phyloP scores from a whole-genome alignment of 2,113 vertebrate genomes.

The Vombatus ursinus region DNA sequence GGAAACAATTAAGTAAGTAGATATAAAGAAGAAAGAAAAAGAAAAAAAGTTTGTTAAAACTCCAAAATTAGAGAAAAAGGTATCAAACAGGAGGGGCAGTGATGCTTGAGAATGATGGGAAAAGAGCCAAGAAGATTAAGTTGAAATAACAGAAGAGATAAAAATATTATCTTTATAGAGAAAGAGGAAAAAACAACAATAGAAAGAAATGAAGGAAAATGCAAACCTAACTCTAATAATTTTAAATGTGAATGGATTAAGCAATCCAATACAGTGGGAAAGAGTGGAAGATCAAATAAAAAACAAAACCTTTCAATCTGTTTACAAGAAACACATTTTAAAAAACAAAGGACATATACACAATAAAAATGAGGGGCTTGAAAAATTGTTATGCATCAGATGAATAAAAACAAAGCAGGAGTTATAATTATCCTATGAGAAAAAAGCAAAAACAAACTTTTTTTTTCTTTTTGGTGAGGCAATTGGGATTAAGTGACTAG shows the following conservation, averaged over 20 bases:
- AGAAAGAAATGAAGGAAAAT: not conserved
- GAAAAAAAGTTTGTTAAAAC: not conserved
- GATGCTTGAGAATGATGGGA: not conserved
- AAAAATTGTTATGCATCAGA: not conserved
- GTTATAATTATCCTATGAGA: not conserved
- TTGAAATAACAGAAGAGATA: not conserved
- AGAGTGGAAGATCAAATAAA: not conserved
- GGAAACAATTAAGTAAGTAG: not conserved
- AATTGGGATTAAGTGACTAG: too few relatives aligned
- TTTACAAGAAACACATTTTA: not conserved
- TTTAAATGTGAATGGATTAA: not conserved
- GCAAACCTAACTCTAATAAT: not conserved
- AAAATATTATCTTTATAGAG: not conserved
- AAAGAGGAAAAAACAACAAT: not conserved
- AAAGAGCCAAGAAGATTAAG: not conserved
- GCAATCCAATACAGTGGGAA: not conserved
- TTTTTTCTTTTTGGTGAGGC: too few relatives aligned
- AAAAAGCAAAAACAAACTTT: not conserved
- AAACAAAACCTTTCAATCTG: not conserved
- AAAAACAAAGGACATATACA: not conserved
- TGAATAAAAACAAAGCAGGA: not conserved
- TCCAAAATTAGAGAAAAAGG: not conserved
- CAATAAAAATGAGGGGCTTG: not conserved
- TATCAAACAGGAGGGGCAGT: not conserved
- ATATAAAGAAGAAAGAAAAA: not conserved